Evolutionary conservation across 2,888 invertebrate genomes (phyloP), one percentile per base, ranked within the genome.

Genomic region (Hartigia nigra): DNA sequence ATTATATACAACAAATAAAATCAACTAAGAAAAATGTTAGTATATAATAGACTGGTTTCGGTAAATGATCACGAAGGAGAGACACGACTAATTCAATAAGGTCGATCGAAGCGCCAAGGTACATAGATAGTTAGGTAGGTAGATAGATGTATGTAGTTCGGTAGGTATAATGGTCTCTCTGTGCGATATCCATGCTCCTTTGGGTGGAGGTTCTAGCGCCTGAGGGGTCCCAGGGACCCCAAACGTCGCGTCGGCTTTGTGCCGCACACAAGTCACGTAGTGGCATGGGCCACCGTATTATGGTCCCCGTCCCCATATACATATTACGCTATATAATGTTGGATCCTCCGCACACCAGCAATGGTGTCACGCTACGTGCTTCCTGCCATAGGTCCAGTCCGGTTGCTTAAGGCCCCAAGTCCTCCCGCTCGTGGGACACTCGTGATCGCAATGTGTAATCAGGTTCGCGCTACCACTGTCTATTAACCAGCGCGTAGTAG

Each of bases 361-460:
- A 76, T 85, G 88, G 89, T 90, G 90, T 90, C 90, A 90, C 89
- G 90, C 90, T 90, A 91, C 90, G 91, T 88, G 90, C 90, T 90
- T 90, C 91, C 90, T 90, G 91, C 89, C 88, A 87, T 86, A 86
- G 88, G 87, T 86, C 86, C 84, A 85, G 86, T 80, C 85, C 82
- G 84, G 86, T 86, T 86, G 88, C 89, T 87, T 88, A 88, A 88
- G 88, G 88, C 88, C 89, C 88, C 86, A 88, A 87, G 87, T 89
- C 88, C 88, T 85, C 85, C 83, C 84, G 86, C 88, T 87, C 89
- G 89, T 88, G 88, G 88, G 87, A 90, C 88, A 89, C 89, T 88
- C 90, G 90, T 90, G 90, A 89, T 90, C 88, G 90, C 90, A 89
- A 90, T 90, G 90, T 88, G 90, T 90, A 90, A 90, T 90, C 88